phyloP scores from a whole-genome alignment of 2,797 vertebrate species.

The Clarias platycephalus region DNA sequence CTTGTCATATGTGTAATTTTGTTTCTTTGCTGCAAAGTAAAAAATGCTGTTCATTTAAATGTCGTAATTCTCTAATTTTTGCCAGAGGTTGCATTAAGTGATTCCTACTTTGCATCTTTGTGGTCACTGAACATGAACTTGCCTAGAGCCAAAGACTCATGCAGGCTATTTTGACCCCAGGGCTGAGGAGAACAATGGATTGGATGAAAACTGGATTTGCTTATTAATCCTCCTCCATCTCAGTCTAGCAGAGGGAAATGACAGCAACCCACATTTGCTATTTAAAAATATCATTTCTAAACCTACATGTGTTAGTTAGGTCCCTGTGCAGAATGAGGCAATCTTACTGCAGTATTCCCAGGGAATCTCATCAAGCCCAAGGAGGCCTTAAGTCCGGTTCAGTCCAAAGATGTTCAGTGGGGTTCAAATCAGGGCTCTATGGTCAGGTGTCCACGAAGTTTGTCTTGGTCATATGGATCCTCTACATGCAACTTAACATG shows the following conservation, averaged over 20 bases:
- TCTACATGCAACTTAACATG: background rate
- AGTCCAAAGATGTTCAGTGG: too few species aligned
- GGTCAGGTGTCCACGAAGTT: too few species aligned
- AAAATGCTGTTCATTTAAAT: too few species aligned
- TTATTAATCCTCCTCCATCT: constrained; percentile 47
- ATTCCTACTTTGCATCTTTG: background rate
- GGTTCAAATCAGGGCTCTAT: too few species aligned
- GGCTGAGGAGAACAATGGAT: constrained; percentile 36
- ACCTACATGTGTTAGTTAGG: constrained; percentile 51
- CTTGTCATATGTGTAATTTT: too few species aligned
- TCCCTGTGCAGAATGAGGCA: constrained; percentile 17
- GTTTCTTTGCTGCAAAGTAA: too few species aligned
- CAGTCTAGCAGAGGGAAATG: constrained; percentile 36
- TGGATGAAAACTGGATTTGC: constrained; percentile 47
- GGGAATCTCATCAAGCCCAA: background rate
- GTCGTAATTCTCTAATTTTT: too few species aligned
- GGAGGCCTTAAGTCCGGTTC: too few species aligned
- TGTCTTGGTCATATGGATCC: too few species aligned
- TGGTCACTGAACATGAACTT: background rate
- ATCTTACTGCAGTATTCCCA: constrained; percentile 19
- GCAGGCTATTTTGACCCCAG: constrained; percentile 35
- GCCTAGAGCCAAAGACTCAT: background rate
- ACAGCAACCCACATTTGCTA: constrained; percentile 57
- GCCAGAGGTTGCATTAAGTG: too few species aligned
- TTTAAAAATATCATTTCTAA: constrained; percentile 59